Base-by-base conservation (phyloP, 2,113 vertebrate species). In the Syngnathus typhle region DNA sequence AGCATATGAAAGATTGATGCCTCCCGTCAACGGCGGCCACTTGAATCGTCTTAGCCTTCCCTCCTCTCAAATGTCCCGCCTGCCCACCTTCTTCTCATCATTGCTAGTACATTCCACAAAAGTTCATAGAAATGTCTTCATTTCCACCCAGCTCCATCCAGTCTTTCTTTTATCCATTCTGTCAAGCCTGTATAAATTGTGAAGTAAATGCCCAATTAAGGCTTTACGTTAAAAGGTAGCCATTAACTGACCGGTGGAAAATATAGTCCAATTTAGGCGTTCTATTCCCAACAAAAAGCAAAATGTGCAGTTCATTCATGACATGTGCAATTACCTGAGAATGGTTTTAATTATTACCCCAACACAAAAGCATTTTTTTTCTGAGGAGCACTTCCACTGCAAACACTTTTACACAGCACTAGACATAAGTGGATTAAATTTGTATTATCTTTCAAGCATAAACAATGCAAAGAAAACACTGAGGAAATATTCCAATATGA, bases 1-100 rank as follows among this genome's bases (percentile, higher is more conserved):
- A 88, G 84, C 83, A 88, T 87, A 88, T 85, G 84, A 88, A 89
- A 88, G 87, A 90, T 90, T 87, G 86, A 88, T 88, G 85, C 86
- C 77, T 79, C 63, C 51, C 73, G 80, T 82, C 85, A 83, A 80
- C 72, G 74, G 77, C 80, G 80, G 81, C 76, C 79, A 80, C 84
- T 85, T 84, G 75, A 80, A 84, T 77, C 63, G 72, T 82, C 77
- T 55, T 27, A 13, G 52, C 80, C 71, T 75, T 78, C 66, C 73
- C 72, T 76, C 75, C 68, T 64, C 76, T 69, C 58, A 75, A 70
- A 80, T 77, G 73, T 73, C 75, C 70, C 72, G 76, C 70, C 75
- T 75, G 75, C 82, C 70, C 76, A 68, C 61, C 62, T 65, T 73
- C 65, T 73, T 65, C 67, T 68, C 12, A 1, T 32, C 21, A 55